Base-by-base conservation (phyloP, 2,888 invertebrate genomes). In the Heliconius aoede region DNA sequence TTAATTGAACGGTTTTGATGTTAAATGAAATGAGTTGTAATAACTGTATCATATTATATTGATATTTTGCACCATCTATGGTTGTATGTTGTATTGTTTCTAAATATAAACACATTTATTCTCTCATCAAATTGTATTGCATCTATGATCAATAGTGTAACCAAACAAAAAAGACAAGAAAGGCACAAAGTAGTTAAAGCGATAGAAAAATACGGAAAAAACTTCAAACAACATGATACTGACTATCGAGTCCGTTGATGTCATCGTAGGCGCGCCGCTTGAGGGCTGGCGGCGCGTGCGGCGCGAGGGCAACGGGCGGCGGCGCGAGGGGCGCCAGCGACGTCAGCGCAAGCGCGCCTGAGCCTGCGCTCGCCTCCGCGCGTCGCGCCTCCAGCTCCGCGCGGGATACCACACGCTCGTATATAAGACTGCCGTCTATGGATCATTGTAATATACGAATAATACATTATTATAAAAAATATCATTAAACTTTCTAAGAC, bases 211-310 rank as follows among this genome's bases (percentile, higher is more conserved):
- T 36, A 36, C 36, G 11, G 36, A 36, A 11, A n/a, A 36, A 36
- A 36, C 36, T 11, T 11, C 4, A 61, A 26, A 62, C 21, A 28
- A 15, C 5, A 26, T 21, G 79, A 81, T 88, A 95, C 96, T 96
- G 95, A 97, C 97, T 97, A 95, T 98, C 98, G 85, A 97, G 96
- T 79, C 98, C 98, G 91, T 98, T 98, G 92, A 97, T 95, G 91
- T 98, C 98, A 85, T 99, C 98, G 89, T 97, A 98, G 18, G 97
- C 96, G 88, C 98, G 96, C 85, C 98, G 96, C 91, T 98, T 98
- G 86, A 98, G 95, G 80, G 95, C 94, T 80, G 78, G 85, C 81
- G 79, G 82, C 78, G 55, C 51, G 51, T 67, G 76, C 36, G 79
- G 85, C 79, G 79, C 80, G 51, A 96, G 95, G 74, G 79, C 28